Evolutionary conservation across 2,113 vertebrate species (phyloP), one percentile per base, ranked within the genome.

Genomic region (Nyctereutes procyonoides): DNA sequence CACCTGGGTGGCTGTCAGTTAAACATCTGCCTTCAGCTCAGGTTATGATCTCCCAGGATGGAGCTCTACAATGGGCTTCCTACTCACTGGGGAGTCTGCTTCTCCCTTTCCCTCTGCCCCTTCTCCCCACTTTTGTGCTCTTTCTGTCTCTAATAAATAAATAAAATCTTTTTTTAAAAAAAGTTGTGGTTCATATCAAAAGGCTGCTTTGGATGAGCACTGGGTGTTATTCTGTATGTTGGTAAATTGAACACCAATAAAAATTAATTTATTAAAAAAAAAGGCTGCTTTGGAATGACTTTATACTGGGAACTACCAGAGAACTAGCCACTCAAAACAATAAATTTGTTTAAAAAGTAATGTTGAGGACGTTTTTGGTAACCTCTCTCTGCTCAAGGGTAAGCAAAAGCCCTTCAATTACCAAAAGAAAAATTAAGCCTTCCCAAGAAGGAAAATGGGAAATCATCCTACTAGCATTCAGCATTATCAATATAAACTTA

Each of bases 401-500:
- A 74, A 77, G 5, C 35, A 84, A 35, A 43, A 71, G n/a, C 0
- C 60, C n/a, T 85, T 85, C 53, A 65, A 43, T 51, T 73, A 55
- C 38, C 55, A 43, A 92, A 85, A 77, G 19, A 93, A 76, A 73
- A 80, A 38, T 9, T 71, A 74, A 88, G 32, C 30, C 28, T 38
- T n/a, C 20, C 38, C 10, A 89, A 56, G n/a, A 74, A 76, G 58
- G 20, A 84, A 92, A 94, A 87, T 43, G 22, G 19, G 32, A 77
- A 76, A 28, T 32, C 35, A 93, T 60, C 11, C 3, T 79, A 48
- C 35, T n/a, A 30, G 35, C 63, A 60, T 53, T 93, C 58, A 95
- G 28, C 71, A 95, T 73, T 22, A 38, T 62, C 58, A 15, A 86
- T 43, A 92, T 69, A 87, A 97, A 77, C 51, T 35, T 89, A 96